phyloP scores from a whole-genome alignment of 2,797 vertebrate species.

The Protosalanx chinensis region DNA sequence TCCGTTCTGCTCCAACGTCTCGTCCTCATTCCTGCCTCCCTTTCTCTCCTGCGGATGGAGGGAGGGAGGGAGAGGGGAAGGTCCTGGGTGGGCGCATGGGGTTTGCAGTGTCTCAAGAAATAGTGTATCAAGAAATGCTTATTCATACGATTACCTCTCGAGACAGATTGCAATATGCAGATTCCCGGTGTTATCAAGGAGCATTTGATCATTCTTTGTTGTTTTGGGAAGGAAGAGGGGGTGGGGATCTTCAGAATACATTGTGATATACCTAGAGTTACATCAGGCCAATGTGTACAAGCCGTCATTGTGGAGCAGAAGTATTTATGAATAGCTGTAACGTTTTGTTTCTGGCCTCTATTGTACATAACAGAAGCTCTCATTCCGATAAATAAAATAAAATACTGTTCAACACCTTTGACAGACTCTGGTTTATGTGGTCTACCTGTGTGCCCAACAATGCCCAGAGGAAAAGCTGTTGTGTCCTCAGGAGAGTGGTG shows the following conservation, averaged over 20 bases:
- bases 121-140: conserved; percentile 6
- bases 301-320: conserved; percentile 47
- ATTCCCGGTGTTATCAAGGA: conserved; percentile 8
- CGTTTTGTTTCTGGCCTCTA: conserved; percentile 69
- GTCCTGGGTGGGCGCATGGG: conserved; percentile 4
- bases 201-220: conserved; percentile 8
- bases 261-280: conserved; percentile 23
- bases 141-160: conserved; percentile 23
- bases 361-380: conserved; percentile 77
- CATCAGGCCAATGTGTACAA: conserved; percentile 28
- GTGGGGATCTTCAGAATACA: conserved; percentile 14
- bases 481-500: background rate
- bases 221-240: conserved; percentile 21
- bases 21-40: conserved; percentile 2
- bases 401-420: conserved; percentile 44
- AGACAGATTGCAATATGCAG: conserved; percentile 29
- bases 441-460: no score
- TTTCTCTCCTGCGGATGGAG: conserved; percentile 10
- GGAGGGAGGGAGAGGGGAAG: conserved; percentile 10
- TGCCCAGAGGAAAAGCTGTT: no score
- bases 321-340: conserved; percentile 72
- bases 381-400: conserved; percentile 65
- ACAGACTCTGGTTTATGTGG: conserved; percentile 1
- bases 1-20: conserved; percentile 4
- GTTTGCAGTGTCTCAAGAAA: conserved; percentile 6